Evolutionary conservation across 2,113 vertebrate species (phyloP), one percentile per base, ranked within the genome.

Genomic region (Rostratula benghalensis): DNA sequence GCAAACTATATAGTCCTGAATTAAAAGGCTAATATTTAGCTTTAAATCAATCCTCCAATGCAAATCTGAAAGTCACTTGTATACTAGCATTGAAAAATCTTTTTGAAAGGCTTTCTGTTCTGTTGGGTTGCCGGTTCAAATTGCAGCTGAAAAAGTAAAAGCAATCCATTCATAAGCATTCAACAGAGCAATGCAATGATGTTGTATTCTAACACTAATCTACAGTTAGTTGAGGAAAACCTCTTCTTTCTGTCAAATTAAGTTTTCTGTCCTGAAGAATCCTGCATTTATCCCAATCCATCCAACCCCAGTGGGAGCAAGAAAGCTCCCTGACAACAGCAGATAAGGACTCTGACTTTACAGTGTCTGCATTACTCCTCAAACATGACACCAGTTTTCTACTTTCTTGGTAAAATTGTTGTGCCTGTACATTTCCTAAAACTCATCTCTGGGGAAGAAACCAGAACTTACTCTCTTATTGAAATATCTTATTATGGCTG

Each of bases 61-160:
- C n/a, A 77, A 83, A 73, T 88, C 67, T 65, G 54, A 95, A 95
- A 93, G 90, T 10, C 14, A 24, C 17, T 37, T 13, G 16, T 57
- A 61, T 5, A 53, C 11, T 35, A 70, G 59, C 63, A 90, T 6
- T 79, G 59, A 95, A 89, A 79, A 70, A 28, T 39, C 35, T 51
- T 80, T 82, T 67, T 31, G 41, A 94, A 88, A 90, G 75, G 30
- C 67, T 71, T 85, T 91, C 81, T 88, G 54, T 93, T 94, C 84
- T 83, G 18, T 31, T 80, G 50, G 31, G 27, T 11, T 81, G 22
- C 24, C 77, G 60, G 64, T 45, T 94, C 77, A 84, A 81, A 76
- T 71, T 2, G 2, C 90, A 93, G 73, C 64, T 93, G 76, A 81
- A 90, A 92, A 92, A 5, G 15, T 69, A 90, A 95, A 78, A 60